Conservation (phyloP, 2,797 vertebrate species). For the Alosa sapidissima region DNA sequence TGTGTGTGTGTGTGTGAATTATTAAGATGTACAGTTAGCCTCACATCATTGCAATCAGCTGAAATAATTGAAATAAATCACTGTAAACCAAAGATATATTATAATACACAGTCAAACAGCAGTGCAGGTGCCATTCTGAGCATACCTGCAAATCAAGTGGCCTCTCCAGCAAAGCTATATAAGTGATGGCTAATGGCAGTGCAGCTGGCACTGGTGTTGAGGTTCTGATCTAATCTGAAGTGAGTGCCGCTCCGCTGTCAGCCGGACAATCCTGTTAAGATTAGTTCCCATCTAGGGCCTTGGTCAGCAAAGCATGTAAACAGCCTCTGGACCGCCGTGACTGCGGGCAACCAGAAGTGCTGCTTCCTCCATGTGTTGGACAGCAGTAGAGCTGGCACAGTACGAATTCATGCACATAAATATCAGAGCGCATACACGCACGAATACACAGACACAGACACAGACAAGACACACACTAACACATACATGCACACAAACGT, state of each 20-base stretch:
- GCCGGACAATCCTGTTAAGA: conserved; percentile 50
- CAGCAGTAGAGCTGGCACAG: neutral
- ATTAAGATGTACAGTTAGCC: neutral
- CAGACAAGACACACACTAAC: neutral
- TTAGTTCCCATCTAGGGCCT: conserved; percentile 45
- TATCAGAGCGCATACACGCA: neutral
- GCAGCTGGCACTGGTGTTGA: conserved; percentile 12
- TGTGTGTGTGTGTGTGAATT: neutral
- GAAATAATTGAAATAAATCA: no score
- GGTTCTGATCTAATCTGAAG: conserved; percentile 60
- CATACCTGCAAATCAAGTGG: neutral
- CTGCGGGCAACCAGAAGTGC: conserved; percentile 44
- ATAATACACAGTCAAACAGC: neutral
- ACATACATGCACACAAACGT: neutral
- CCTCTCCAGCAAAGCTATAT: neutral
- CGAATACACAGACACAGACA: neutral
- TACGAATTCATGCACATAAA: neutral
- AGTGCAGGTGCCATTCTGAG: neutral
- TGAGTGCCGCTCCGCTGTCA: conserved; percentile 56
- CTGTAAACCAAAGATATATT: neutral
- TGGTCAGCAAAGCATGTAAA: conserved; percentile 66
- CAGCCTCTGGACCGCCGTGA: conserved; percentile 57
- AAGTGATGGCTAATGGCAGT: neutral
- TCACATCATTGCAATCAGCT: neutral
- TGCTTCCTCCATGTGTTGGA: conserved; percentile 40